Evolutionary conservation across 2,888 invertebrate genomes (phyloP).

Genomic region (Molorchus minor): DNA sequence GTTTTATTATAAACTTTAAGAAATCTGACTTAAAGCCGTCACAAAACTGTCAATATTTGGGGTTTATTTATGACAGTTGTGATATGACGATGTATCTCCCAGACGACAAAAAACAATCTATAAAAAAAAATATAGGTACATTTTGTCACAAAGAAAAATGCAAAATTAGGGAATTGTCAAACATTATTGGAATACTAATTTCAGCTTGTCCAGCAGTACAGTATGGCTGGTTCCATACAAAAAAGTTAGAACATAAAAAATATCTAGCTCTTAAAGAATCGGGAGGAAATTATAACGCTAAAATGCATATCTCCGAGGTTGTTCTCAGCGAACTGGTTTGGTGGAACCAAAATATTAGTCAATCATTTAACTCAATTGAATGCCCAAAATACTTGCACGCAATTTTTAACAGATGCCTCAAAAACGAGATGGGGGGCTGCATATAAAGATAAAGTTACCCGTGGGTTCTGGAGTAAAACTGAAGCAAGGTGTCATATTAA

Average conservation of each 20-base stretch:
- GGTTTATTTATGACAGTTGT: too few species aligned
- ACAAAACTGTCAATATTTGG: too few species aligned
- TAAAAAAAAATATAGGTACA: not conserved
- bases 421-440: not conserved
- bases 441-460: not conserved
- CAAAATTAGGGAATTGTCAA: not conserved
- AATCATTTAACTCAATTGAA: not conserved
- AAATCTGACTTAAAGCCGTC: too few species aligned
- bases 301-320: not conserved
- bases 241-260: not conserved
- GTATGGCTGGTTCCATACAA: not conserved
- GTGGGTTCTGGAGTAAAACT: not conserved
- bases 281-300: not conserved
- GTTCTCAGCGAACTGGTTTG: not conserved
- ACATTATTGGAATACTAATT: not conserved
- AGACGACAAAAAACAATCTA: not conserved
- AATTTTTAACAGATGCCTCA: not conserved
- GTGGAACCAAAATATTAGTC: not conserved
- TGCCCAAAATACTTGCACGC: not conserved
- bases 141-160: not conserved
- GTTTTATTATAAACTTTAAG: not conserved
- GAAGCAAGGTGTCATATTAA: not conserved
- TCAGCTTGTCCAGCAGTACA: not conserved
- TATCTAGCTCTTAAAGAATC: not conserved
- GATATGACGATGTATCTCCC: not conserved